Base-by-base conservation (phyloP, 2,113 vertebrate species). In the Zosterops hypoxanthus region DNA sequence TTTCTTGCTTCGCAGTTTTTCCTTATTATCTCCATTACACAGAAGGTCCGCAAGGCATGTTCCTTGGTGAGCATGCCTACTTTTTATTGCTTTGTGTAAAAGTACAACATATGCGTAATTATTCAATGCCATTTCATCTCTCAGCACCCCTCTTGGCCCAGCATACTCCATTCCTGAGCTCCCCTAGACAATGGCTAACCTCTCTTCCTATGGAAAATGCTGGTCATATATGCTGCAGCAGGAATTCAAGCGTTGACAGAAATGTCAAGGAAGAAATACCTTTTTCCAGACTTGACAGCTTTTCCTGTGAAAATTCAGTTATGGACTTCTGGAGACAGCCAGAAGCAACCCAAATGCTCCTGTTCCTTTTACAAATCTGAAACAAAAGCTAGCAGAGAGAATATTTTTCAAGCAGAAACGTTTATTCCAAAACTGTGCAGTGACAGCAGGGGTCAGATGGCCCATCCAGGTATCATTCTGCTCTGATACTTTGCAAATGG, bases 1-100 rank as follows among this genome's bases (percentile, higher is more conserved):
- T 95, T 92, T 82, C 82, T 71, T 65, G 28, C 61, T 86, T 93
- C 0, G 0, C 55, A 77, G 20, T 61, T 93, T 95, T 92, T 82
- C 63, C 63, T 84, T 78, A 91, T 92, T 87, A 82, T 84, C 75
- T 76, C 63, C 46, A 65, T 91, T 82, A 80, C 46, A 47, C 25
- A 80, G 73, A 79, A 95, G 24, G 46, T 92, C 89, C 0, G 0
- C 63, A 82, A 92, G 83, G 78, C 69, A 61, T 59, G n/a, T 69
- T 91, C 50, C n/a, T 72, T 55, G 49, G 82, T 69, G 57, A 69
- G 34, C 33, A 41, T 60, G 25, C 49, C 68, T 72, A 49, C 63
- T 92, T 86, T 69, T 76, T 83, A 65, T 73, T 65, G 68, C 44
- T 68, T 88, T 82, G 66, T 76, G 28, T 20, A 71, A 25, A 85